Conservation (phyloP, 2,113 vertebrate genomes). For the Corythornis cristatus region DNA sequence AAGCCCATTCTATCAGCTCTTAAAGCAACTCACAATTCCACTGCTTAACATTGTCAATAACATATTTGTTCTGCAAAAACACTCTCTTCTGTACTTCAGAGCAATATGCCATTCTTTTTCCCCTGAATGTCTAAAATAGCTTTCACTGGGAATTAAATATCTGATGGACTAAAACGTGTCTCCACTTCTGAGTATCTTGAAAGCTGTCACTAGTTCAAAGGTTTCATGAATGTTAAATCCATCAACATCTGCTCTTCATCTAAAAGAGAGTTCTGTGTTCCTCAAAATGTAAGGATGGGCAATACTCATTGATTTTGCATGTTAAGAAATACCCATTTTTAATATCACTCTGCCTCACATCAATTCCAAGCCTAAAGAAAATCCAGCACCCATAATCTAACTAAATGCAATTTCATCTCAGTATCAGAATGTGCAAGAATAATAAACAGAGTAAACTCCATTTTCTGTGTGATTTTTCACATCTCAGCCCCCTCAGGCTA, state of each 20-base stretch:
- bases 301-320: neutral
- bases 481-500: neutral
- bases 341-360: neutral
- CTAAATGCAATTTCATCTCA: neutral
- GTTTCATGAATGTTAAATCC: neutral
- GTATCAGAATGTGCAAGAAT: neutral
- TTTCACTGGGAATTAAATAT: neutral
- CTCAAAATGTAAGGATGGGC: neutral
- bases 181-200: neutral
- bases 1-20: neutral
- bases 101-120: neutral
- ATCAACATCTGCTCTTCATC: neutral
- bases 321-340: neutral
- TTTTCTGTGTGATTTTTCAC: neutral
- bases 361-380: neutral
- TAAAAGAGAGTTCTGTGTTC: neutral
- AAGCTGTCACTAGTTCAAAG: neutral
- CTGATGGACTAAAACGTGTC: neutral
- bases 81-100: neutral
- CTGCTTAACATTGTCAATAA: neutral
- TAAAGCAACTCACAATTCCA: neutral
- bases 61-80: neutral
- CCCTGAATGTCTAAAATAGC: neutral
- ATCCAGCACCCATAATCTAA: neutral
- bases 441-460: neutral